phyloP scores from a whole-genome alignment of 2,113 vertebrate species.

The Donacobius atricapilla region DNA sequence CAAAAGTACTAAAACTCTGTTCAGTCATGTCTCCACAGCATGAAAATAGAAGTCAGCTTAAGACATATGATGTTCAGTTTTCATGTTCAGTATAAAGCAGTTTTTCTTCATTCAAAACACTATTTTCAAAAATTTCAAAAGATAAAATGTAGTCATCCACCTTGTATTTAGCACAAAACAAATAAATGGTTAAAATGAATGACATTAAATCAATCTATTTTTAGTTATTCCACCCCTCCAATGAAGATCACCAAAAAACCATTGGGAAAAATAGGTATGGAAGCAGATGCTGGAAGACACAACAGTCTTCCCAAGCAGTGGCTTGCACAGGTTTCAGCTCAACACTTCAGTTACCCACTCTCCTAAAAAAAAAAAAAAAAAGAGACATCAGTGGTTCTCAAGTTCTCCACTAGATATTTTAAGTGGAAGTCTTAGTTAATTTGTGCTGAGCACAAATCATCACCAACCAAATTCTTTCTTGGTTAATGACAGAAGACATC shows the following conservation, averaged over 20 bases:
- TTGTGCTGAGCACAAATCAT: not conserved
- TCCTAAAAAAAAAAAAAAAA: not conserved
- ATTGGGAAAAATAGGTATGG: not conserved
- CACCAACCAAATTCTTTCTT: not conserved
- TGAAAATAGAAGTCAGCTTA: not conserved
- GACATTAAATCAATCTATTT: not conserved
- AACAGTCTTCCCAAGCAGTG: not conserved
- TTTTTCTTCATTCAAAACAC: not conserved
- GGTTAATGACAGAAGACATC: not conserved
- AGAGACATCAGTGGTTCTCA: not conserved
- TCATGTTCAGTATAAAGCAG: not conserved
- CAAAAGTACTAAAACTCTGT: not conserved
- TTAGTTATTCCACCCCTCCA: not conserved
- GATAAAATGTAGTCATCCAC: not conserved
- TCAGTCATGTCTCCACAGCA: not conserved
- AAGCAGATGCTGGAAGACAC: not conserved
- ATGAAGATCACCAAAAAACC: not conserved
- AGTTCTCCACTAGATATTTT: not conserved
- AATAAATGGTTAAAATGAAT: not conserved
- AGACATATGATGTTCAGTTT: not conserved
- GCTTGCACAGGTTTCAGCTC: not conserved
- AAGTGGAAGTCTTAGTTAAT: not conserved
- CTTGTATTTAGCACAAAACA: not conserved
- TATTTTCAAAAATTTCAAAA: not conserved
- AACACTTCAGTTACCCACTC: not conserved